These are phyloP conservation scores for Orcinus orca DNA, from an alignment of 2,113 vertebrate genomes.

Conservation along the genomic window DNA sequence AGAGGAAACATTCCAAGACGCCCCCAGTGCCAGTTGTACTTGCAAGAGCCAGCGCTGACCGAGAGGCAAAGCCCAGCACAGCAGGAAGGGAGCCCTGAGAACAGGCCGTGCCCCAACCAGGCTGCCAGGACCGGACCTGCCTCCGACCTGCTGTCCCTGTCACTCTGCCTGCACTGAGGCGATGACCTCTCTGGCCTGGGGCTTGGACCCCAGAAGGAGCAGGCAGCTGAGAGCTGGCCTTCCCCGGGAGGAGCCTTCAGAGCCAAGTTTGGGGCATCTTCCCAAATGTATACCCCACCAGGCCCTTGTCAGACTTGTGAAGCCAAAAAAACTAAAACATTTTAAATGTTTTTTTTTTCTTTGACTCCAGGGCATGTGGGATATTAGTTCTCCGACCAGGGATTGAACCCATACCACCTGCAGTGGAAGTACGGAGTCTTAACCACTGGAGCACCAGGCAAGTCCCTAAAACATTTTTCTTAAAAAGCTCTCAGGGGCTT, in stretches of 20 bases:
- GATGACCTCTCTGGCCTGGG: too few relatives aligned
- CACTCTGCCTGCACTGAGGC: accelerated
- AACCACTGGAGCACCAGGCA: too few relatives aligned
- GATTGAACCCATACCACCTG: too few relatives aligned
- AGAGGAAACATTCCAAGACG: constrained; percentile 79
- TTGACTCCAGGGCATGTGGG: too few relatives aligned
- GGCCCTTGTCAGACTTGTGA: not conserved
- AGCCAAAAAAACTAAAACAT: not conserved
- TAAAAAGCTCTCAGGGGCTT: not conserved
- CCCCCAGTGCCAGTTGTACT: constrained; percentile 70
- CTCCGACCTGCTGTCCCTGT: too few relatives aligned
- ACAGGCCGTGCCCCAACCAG: not conserved
- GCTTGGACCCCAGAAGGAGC: not conserved
- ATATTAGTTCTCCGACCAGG: too few relatives aligned
- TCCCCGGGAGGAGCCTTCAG: not conserved
- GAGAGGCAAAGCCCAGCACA: constrained; percentile 79
- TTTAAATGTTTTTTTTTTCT: not conserved
- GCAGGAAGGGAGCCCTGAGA: constrained; percentile 29
- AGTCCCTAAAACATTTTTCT: too few relatives aligned
- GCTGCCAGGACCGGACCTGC: not conserved
- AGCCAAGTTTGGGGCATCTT: not conserved
- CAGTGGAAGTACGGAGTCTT: too few relatives aligned
- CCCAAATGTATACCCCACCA: not conserved
- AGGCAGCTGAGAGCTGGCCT: not conserved
- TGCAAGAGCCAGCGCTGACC: constrained; percentile 84